Evolutionary conservation across 2,797 vertebrate species (phyloP), one percentile per base, ranked within the genome.

Genomic region (Kryptolebias ocellatus): DNA sequence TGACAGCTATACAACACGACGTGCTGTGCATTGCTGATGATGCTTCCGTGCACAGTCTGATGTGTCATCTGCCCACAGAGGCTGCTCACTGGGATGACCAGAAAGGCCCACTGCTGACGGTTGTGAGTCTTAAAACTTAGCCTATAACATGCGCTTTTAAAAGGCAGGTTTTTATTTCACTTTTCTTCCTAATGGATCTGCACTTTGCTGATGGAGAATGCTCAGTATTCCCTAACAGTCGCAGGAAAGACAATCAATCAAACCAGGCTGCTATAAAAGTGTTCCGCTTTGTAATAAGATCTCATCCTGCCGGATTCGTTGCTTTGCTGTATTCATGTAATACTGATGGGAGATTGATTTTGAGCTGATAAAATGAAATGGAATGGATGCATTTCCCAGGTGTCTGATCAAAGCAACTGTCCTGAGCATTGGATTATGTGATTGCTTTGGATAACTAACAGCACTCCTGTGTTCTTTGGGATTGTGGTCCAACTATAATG

Each of bases 401-500:
- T 85, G 90, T 83, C 71, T 88, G 84, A 89, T 86, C 78, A 83
- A 86, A 84, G 78, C 65, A 74, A 75, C 80, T 79, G 60, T 76
- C 79, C 65, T 47, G 52, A 58, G 68, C 81, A 65, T 70, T 28
- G 10, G 79, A 87, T 87, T 70, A 85, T 72, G 79, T 80, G 80
- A 89, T 89, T 86, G 74, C 71, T 82, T 65, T 70, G 78, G 86
- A 37, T 37, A 37, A 37, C 34, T 37, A 37, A 87, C 85, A 76
- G 66, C 74, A 74, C 63, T 11, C 54, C 77, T 37, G 69, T 71
- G 74, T 88, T 78, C 82, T 84, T 67, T 79, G 85, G 72, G 78
- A 87, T 85, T 88, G 88, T 88, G 86, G 83, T 88, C 83, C 84
- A 83, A 70, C 75, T 78, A 56, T 55, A 80, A 80, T 89, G 83